Base-by-base conservation (phyloP, 2,797 vertebrate genomes). In the Eptatretus atami region DNA sequence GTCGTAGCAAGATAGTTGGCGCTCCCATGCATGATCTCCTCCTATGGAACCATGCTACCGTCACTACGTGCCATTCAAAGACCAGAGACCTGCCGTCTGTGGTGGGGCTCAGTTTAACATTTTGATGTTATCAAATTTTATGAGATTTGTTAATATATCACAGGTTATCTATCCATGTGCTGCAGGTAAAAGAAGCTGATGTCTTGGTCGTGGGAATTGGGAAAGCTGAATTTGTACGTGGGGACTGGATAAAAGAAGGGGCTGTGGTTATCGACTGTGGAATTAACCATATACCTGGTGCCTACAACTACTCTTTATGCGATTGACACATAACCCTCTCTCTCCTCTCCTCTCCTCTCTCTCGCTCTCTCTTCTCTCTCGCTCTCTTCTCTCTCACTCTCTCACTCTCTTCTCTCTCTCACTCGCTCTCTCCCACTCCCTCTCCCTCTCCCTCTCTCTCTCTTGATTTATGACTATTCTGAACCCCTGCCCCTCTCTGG, bases 251-350 rank as follows among this genome's bases (percentile, higher is more conserved):
- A 71, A 98, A 95, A 72, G 81, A 82, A 14, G 90, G 90, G 53
- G 85, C 90, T 0, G 70, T 99, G 1, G 88, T 99, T 67, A 95
- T 99, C 19, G 92, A 99, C 75, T 99, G 92, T 53, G 92, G 92
- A 66, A 96, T 99, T 73, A 99, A 99, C 73, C 74, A 92, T 24
- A 65, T 99, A 67, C 75, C 81, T 74, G 92, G 92, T 98, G 69
- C 66, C 76, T 61, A 61, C 9, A 12, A 61, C 31, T 9, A 61
- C 6, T 44, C 31, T 44, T 44, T 44, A 44, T 44, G 31, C 31
- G 31, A 4, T 44, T 44, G 31, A 2, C 31, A 4, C 31, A 5
- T 44, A 44, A 44, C 31, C 31, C 31, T 44, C 31, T 8, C 1
- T 19, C 19, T 19, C 19, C 19, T 19, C 19, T 19, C 19, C 19